Evolutionary conservation across 2,113 vertebrate species (phyloP).

Genomic region (Regulus satrapa): DNA sequence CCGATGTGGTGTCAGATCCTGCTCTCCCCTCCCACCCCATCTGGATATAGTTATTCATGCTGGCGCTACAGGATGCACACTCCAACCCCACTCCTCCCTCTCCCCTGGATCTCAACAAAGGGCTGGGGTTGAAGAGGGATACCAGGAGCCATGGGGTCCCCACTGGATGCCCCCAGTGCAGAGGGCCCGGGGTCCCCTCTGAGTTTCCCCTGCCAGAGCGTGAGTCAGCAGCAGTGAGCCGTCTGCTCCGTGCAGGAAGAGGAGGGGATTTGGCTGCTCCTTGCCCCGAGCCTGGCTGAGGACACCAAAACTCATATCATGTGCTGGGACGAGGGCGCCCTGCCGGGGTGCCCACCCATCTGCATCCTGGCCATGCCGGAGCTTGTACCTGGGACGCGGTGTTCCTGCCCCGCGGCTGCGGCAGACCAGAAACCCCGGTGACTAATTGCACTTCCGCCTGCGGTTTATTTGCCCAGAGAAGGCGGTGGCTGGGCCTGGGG

Average conservation of each 20-base stretch:
- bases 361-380: background rate
- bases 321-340: background rate
- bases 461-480: slow-evolving; percentile 19
- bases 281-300: background rate
- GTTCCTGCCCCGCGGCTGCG: background rate
- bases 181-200: background rate
- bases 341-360: fast-evolving
- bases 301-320: background rate
- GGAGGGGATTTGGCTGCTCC: background rate
- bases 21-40: background rate
- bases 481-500: background rate
- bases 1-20: background rate
- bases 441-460: slow-evolving; percentile 45
- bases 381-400: background rate
- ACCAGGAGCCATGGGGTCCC: fast-evolving
- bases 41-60: background rate
- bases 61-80: fast-evolving
- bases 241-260: background rate
- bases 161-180: fast-evolving
- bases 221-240: background rate
- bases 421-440: background rate
- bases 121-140: background rate
- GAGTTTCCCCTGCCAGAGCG: fast-evolving
- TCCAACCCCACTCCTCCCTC: background rate
- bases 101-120: fast-evolving